These are phyloP conservation scores for Masticophis lateralis DNA, from an alignment of 2,797 vertebrate genomes.

Conservation along the genomic window DNA sequence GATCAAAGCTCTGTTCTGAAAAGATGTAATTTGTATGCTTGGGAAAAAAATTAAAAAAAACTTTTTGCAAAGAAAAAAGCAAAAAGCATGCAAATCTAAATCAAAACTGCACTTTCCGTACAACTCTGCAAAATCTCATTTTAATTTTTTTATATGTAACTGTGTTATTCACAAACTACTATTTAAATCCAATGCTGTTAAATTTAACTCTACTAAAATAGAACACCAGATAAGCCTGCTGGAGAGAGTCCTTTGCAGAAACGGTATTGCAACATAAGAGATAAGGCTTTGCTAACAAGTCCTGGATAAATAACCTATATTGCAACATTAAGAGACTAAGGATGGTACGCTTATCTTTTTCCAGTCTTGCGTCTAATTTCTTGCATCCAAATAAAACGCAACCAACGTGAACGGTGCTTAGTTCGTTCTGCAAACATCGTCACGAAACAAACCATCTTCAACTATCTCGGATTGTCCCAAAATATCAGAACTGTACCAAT, in stretches of 20 bases:
- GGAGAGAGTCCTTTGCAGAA: neutral
- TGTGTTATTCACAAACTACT: neutral
- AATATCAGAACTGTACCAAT: neutral
- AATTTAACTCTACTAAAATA: rapidly evolving
- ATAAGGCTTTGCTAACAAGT: neutral
- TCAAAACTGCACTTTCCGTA: neutral
- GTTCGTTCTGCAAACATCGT: neutral
- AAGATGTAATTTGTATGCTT: too few species aligned
- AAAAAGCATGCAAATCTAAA: neutral
- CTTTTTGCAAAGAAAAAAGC: neutral
- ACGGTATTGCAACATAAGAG: neutral
- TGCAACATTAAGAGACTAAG: neutral
- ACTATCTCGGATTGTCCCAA: neutral
- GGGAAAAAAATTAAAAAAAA: too few species aligned
- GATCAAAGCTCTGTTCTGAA: too few species aligned
- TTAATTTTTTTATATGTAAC: neutral
- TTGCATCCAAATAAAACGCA: neutral
- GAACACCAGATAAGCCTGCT: neutral
- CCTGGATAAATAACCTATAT: neutral
- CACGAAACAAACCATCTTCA: neutral
- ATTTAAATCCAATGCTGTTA: neutral
- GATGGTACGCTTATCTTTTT: neutral
- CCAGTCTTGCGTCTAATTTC: neutral
- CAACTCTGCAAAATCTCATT: neutral
- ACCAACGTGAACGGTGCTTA: neutral